Evolutionary conservation across 2,113 vertebrate species (phyloP).

Genomic region (Coptodon bakossiorum): DNA sequence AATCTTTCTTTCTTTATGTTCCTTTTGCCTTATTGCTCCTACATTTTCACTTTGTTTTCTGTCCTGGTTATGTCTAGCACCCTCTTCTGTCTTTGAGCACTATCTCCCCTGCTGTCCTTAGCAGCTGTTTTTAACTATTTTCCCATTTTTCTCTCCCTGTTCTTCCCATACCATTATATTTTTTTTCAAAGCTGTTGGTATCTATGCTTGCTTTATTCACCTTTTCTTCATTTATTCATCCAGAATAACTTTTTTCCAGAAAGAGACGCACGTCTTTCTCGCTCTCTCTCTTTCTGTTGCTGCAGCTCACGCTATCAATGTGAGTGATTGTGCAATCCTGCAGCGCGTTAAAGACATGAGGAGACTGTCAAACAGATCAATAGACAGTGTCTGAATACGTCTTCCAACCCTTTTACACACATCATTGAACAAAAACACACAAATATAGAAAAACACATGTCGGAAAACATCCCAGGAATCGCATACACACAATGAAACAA

Average conservation of each 20-base stretch:
- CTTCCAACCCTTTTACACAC: background rate
- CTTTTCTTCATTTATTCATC: conserved; percentile 20
- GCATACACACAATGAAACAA: background rate
- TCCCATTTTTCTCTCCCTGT: background rate
- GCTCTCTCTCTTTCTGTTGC: background rate
- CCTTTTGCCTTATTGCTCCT: background rate
- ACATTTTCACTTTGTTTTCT: background rate
- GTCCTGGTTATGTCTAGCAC: background rate
- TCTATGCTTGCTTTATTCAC: conserved; percentile 17
- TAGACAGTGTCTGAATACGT: conserved; percentile 41
- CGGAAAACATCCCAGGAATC: background rate
- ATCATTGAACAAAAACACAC: background rate
- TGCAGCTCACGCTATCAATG: conserved; percentile 41
- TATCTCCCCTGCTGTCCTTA: background rate
- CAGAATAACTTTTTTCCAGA: background rate
- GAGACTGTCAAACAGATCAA: conserved; percentile 68
- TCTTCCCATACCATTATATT: background rate
- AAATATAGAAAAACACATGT: background rate
- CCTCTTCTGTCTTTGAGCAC: background rate
- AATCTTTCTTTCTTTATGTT: background rate
- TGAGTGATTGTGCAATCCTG: conserved; percentile 62
- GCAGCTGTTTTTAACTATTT: background rate
- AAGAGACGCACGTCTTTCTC: background rate
- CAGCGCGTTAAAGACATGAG: conserved; percentile 57
- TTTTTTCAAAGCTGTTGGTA: background rate